Base-by-base conservation (phyloP, 2,888 invertebrate genomes). In the Ctena decussata region DNA sequence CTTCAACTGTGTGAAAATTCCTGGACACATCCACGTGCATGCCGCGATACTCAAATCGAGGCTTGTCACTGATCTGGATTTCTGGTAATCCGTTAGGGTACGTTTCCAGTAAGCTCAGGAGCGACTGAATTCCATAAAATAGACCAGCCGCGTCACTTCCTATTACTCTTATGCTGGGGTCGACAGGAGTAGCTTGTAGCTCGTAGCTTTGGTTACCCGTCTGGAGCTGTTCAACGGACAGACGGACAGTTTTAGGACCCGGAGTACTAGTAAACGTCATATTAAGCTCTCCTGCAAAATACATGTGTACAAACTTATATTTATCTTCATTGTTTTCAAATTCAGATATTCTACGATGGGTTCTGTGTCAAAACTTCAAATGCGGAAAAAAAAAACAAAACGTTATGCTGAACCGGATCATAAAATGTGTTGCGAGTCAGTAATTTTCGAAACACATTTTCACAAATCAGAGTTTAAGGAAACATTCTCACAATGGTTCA, bases 1-100 rank as follows among this genome's bases (percentile, higher is more conserved):
- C 91, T 11, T 85, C 86, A 49, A 93, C 92, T 0, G 82, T 44
- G 39, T 92, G 92, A 77, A 95, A 95, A 83, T 95, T 94, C 32
- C 94, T 73, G 0, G 89, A 89, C 8, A 93, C 89, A 75, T 94
- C 94, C 21, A 93, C 65, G 72, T 92, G 88, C 92, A 93, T 91
- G 8, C 94, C 93, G 11, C 94, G 79, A 77, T 90, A 92, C 5
- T 74, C 70, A 84, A 87, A 93, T 11, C 93, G 82, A 32, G 94
- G 93, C 39, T 84, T 89, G 74, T 94, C 93, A 18, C 24, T 37
- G 1, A 93, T 84, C 0, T 27, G 27, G 0, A 91, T 82, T 27
- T 73, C 79, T 0, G 89, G 90, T 18, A 94, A 77, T 12, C 12
- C 39, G 32, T 77, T 83, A 27, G 77, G 71, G 53, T 85, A 75